A percentile compares a stretch with the other conserved stretches of the same genome.
These are phyloP conservation scores for Heliconius melpomene DNA, from an alignment of 1,140 invertebrate genomes.

Conservation along the genomic window DNA sequence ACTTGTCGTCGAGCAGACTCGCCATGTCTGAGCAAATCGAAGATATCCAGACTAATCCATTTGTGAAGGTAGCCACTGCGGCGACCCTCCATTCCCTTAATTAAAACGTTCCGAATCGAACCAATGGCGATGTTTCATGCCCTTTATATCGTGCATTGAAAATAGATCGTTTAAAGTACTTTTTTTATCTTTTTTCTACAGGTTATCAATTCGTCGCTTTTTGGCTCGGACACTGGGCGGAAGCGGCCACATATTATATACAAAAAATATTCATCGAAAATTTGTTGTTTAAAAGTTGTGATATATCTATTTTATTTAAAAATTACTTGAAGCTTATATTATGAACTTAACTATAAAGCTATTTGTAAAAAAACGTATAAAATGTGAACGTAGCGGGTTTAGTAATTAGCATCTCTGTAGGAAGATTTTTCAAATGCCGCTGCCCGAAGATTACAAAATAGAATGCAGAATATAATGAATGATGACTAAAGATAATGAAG, in stretches of 20 bases:
- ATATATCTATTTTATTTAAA: not conserved
- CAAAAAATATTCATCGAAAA: not conserved
- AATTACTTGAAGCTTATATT: no score
- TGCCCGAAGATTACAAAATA: no score
- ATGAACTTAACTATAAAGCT: no score
- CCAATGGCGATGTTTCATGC: conserved; percentile 47
- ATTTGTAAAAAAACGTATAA: no score
- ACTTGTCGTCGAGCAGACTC: conserved; percentile 19
- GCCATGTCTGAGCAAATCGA: conserved; percentile 53
- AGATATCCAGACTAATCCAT: conserved; percentile 68
- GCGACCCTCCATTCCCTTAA: conserved; percentile 64
- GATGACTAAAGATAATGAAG: no score
- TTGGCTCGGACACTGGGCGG: not conserved
- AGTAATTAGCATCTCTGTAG: no score
- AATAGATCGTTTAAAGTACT: conserved; percentile 36
- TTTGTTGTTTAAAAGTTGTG: not conserved
- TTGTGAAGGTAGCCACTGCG: conserved; percentile 49
- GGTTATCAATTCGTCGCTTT: conserved; percentile 26
- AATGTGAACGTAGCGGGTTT: no score
- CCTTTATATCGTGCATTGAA: conserved; percentile 46
- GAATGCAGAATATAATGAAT: no score
- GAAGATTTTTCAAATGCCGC: no score
- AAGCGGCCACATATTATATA: not conserved
- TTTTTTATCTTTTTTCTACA: conserved; percentile 35
- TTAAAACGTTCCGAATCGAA: conserved; percentile 63